Conservation (phyloP, 2,113 vertebrate species). For the Craseonycteris thonglongyai region DNA sequence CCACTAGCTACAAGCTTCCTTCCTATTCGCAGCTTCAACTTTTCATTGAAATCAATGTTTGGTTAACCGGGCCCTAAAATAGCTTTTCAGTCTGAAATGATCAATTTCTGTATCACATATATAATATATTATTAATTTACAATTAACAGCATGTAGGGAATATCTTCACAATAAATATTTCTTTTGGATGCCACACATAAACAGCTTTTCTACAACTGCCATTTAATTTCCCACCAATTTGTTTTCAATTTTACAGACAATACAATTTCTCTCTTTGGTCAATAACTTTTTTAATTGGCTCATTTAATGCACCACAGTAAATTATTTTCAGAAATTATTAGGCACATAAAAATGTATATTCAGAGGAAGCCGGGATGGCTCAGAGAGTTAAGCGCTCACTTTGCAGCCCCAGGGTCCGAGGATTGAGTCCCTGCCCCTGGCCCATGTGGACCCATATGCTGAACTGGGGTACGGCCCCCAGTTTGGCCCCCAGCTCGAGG, state of each 20-base stretch:
- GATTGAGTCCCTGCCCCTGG: too few relatives aligned
- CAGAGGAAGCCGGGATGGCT: too few relatives aligned
- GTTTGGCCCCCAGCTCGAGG: too few relatives aligned
- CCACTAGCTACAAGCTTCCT: background rate
- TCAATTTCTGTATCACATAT: background rate
- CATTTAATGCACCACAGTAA: slow-evolving; percentile 35
- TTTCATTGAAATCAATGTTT: slow-evolving; percentile 46
- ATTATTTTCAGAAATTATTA: slow-evolving; percentile 58
- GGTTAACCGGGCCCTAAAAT: slow-evolving; percentile 52
- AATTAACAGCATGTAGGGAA: slow-evolving; percentile 3
- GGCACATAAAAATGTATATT: slow-evolving; percentile 42
- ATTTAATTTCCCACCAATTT: slow-evolving; percentile 36
- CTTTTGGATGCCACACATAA: slow-evolving; percentile 2
- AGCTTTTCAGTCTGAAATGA: background rate
- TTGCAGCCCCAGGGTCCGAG: too few relatives aligned
- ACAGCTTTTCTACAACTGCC: slow-evolving; percentile 25
- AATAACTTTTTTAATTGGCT: slow-evolving; percentile 49
- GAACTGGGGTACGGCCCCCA: too few relatives aligned
- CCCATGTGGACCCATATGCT: too few relatives aligned
- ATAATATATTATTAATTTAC: slow-evolving; percentile 42
- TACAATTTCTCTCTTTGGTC: slow-evolving; percentile 53
- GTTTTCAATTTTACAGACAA: slow-evolving; percentile 58
- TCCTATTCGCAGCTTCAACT: background rate
- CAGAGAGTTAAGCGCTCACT: too few relatives aligned
- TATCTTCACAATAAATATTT: slow-evolving; percentile 46